Base-by-base conservation (phyloP, 2,113 vertebrate species). In the Tringa solitaria region DNA sequence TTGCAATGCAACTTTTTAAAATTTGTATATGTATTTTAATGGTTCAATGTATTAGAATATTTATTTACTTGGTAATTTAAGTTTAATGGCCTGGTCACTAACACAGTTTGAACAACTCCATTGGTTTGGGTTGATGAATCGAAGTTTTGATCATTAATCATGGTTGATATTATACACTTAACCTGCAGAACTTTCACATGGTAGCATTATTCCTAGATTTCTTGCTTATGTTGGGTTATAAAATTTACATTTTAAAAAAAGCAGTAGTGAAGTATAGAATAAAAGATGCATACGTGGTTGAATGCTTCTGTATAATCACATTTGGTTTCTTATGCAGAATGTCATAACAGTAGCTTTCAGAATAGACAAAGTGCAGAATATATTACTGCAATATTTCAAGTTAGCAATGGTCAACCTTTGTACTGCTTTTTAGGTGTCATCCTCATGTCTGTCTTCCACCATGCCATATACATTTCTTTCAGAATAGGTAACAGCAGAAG, bases 381-480 rank as follows among this genome's bases (percentile, higher is more conserved):
- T 37, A 13, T 43, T 59, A 20, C 39, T 84, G 56, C 33, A 35
- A 0, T 60, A 11, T 20, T 86, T 65, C 21, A 74, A 80, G 35
- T 7, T 41, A 68, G 22, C 28, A 32, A 1, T 43, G 39, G 30
- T 65, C 33, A 73, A 45, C 10, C 8, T 69, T 73, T 8, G 4
- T 51, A 16, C 11, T 84, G 14, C 60, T 35, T 83, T 83, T 33
- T 80, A 53, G 17, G 15, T 91, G 69, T 78, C 74, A 57, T 65
- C 37, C 8, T 70, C 53, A 14, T 53, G 33, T 64, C 39, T 84
- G 28, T 77, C 35, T 78, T 87, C 27, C 14, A 14, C n/a, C 9
- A 14, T 6, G 5, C 64, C 23, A 3, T 1, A 0, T 41, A 22
- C 18, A 6, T 51, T 76, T 9, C 0, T 26, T 94, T 89, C 39